phyloP scores from a whole-genome alignment of 2,113 vertebrate species.

The Caretta caretta region DNA sequence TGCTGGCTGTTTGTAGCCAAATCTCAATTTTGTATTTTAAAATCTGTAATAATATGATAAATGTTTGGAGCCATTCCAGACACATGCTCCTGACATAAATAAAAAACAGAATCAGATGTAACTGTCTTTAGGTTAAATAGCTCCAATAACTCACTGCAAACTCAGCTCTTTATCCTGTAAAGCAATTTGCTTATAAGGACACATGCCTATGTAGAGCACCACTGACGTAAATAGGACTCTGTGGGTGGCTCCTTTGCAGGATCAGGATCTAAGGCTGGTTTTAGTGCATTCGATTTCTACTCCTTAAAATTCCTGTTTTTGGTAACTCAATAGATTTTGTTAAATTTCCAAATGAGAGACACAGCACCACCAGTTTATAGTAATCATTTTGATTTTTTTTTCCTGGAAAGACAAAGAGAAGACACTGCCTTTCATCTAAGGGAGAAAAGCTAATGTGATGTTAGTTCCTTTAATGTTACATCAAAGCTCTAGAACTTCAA shows the following conservation, averaged over 20 bases:
- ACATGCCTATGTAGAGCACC: neutral
- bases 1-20: neutral
- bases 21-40: neutral
- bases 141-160: neutral
- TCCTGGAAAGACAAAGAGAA: neutral
- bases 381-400: neutral
- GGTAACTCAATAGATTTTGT: neutral
- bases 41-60: neutral
- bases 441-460: neutral
- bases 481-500: neutral
- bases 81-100: neutral
- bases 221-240: neutral
- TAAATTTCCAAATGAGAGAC: neutral
- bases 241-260: neutral
- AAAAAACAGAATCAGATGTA: neutral
- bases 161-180: neutral
- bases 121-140: neutral
- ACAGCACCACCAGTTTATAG: neutral
- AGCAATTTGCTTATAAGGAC: neutral
- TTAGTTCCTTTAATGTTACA: neutral
- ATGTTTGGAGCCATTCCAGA: neutral
- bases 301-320: neutral
- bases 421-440: neutral
- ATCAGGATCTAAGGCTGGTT: neutral
- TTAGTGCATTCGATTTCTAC: neutral